Base-by-base conservation (phyloP, 2,797 vertebrate genomes). In the Coccyzus lansbergi region DNA sequence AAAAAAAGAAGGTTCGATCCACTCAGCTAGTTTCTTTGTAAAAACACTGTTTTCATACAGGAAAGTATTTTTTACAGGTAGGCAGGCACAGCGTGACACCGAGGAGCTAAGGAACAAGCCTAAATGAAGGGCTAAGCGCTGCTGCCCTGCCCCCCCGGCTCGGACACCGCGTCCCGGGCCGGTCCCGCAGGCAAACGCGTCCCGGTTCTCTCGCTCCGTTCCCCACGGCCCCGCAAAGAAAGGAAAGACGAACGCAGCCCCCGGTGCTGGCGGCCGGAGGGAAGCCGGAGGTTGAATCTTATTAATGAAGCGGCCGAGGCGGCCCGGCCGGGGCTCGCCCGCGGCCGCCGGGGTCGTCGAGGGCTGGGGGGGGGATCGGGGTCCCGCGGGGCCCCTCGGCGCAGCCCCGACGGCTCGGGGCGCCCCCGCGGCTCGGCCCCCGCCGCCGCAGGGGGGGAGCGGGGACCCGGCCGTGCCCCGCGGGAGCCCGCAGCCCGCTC, bases 231-330 rank as follows among this genome's bases (percentile, higher is more conserved):
- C 67, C 82, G 40, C 64, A 31, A 34, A 49, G 7, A 31, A 77
- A 16, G 75, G 21, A 20, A 36, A 48, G 89, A 34, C 29, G 14
- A 53, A 29, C 42, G 4, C 64, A 68, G 86, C 58, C 52, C 18
- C 71, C 28, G 42, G 38, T 7, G 42, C 42, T 42, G 42, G 15
- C 42, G 42, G 38, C 38, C 75, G 8, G 56, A 56, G 46, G 65
- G 34, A 22, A 79, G 76, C 60, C 74, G 75, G 58, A 69, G 95
- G 63, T 94, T 83, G 65, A 92, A 76, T 91, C 90, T 16, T 48
- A 55, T 24, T 53, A 94, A 92, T 94, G 77, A 85, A 88, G 80
- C 51, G 29, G 48, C 56, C 34, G 78, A 80, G 28, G 36, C 74
- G 40, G 65, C 60, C 67, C 74, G 4, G 52, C 2, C 46, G 6